Evolutionary conservation across 2,888 invertebrate genomes (phyloP), one percentile per base, ranked within the genome.

Genomic region (Parascotia fuliginaria): DNA sequence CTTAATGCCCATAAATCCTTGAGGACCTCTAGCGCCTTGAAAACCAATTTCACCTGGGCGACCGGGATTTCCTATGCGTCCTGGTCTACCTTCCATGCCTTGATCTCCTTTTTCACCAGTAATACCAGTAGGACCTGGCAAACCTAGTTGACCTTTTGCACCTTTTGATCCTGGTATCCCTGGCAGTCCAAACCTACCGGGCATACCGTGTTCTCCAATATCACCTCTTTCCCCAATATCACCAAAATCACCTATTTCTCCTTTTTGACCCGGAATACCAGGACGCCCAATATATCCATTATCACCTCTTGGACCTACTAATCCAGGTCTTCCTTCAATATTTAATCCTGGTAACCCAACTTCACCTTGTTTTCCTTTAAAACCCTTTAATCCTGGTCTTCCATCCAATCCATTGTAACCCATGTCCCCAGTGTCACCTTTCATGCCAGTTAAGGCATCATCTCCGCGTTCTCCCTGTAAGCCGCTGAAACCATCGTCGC

Each of bases 191-290:
- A 88, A 71, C n/a, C 44, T 28, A 13, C 95, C 95, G 39, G 87
- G 81, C 16, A 81, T 67, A 42, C 94, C 94, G 47, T 81, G 87
- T 27, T 93, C 91, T 16, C 95, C 95, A 13, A 65, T 62, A 14
- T 83, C 85, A 31, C 96, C 96, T n/a, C 69, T 75, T 15, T 84
- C 75, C 33, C 93, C 94, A 46, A 79, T 77, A 54, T 57, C 75
- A 47, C 96, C 96, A 1, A 85, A 75, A 11, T 93, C 86, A 60
- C 96, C 96, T 37, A 84, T 85, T 34, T 92, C 90, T 48, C 96
- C 96, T 42, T 90, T 89, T 42, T 32, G 22, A 37, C 50, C 50
- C 9, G 11, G 31, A 9, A 64, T 36, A 1, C 96, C 95, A 9
- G 92, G 84, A 51, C 91, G 88, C 31, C 96, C 96, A 64, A 87